Conservation (phyloP, 2,797 vertebrate genomes). For the Syngnathus rostellatus region DNA sequence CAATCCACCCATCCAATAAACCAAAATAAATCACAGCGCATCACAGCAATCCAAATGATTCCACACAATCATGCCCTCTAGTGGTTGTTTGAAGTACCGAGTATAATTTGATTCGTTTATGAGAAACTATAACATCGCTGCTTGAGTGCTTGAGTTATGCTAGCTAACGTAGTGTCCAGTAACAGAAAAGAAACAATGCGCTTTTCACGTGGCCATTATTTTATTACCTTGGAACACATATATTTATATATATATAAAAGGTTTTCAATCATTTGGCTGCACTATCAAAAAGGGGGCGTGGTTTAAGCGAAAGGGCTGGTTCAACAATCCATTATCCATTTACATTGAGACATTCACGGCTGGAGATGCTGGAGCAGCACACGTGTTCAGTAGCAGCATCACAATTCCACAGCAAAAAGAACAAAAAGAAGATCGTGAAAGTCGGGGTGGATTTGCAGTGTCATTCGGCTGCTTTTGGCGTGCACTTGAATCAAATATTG, state of each 20-base stretch:
- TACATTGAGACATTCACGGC: neutral
- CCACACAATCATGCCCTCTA: conserved; percentile 39
- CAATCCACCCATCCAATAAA: neutral
- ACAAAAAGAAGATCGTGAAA: neutral
- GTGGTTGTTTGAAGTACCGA: neutral
- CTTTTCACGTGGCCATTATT: neutral
- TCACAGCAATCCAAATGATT: neutral
- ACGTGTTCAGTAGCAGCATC: neutral
- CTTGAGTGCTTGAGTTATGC: neutral
- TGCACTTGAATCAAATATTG: conserved; percentile 1
- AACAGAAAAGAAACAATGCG: neutral
- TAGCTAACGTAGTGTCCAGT: neutral
- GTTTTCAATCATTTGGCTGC: neutral
- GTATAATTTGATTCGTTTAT: too few species aligned
- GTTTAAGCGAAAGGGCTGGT: neutral
- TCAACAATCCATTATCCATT: neutral
- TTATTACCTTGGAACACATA: neutral
- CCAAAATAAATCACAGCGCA: neutral
- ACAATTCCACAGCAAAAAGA: neutral
- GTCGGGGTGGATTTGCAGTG: neutral
- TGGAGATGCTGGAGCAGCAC: neutral
- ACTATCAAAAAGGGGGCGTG: neutral
- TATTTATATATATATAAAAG: neutral
- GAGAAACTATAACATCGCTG: neutral
- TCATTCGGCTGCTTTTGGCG: neutral